A percentile compares a stretch with the other conserved stretches of the same genome.
phyloP scores from a whole-genome alignment of 2,797 vertebrate species.

The Podargus strigoides region DNA sequence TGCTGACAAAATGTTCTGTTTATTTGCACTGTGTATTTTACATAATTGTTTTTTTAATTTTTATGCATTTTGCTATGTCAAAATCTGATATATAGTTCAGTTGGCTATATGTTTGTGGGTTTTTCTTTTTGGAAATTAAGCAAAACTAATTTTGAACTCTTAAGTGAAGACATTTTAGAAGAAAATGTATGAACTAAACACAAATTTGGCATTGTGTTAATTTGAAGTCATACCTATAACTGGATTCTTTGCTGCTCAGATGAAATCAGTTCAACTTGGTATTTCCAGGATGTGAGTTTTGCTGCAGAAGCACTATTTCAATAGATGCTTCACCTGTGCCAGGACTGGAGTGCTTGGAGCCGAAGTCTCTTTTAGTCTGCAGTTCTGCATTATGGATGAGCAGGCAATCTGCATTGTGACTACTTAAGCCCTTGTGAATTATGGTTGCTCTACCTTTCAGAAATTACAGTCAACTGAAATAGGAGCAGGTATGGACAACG shows the following conservation, averaged over 20 bases:
- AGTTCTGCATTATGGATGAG: conserved; percentile 76
- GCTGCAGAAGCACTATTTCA: conserved; percentile 49
- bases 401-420: conserved; percentile 61
- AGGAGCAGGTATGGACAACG: neutral
- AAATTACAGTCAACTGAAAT: conserved; percentile 30
- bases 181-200: neutral
- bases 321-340: conserved; percentile 65
- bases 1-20: neutral
- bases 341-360: conserved; percentile 61
- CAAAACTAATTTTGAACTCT: neutral
- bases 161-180: neutral
- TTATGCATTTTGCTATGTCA: neutral
- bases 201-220: neutral
- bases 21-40: neutral
- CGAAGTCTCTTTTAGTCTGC: conserved; percentile 58
- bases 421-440: conserved; percentile 44
- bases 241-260: neutral
- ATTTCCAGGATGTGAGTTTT: conserved; percentile 25
- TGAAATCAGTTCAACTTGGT: conserved; percentile 3
- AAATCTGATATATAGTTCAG: neutral
- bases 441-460: conserved; percentile 35
- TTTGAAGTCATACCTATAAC: neutral
- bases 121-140: neutral
- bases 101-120: neutral
- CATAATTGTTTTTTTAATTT: neutral